These are phyloP conservation scores for Hemibagrus wyckioides DNA, from an alignment of 2,113 vertebrate genomes.

Conservation along the genomic window DNA sequence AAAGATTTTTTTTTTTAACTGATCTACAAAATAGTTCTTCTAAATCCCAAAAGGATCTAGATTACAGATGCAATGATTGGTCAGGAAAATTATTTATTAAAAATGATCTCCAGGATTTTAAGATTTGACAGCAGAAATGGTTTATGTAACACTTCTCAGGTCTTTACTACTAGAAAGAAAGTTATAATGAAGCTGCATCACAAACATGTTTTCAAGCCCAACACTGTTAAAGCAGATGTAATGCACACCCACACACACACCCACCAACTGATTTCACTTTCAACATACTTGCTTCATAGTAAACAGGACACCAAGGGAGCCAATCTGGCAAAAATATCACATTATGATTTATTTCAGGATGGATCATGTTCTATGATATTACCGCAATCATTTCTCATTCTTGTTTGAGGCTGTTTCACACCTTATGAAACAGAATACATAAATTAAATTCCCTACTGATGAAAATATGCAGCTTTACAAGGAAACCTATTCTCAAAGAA, in stretches of 20 bases:
- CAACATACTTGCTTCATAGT: not conserved
- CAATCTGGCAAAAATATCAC: not conserved
- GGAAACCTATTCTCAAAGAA: not conserved
- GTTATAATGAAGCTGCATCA: not conserved
- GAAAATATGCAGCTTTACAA: not conserved
- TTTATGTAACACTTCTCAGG: not conserved
- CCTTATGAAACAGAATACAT: not conserved
- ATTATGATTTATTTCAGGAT: not conserved
- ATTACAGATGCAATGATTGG: not conserved
- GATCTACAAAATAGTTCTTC: not conserved
- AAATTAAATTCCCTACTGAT: not conserved
- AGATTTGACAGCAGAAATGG: not conserved
- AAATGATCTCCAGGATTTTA: not conserved
- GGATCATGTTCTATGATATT: not conserved
- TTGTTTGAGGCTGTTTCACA: not conserved
- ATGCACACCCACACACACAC: not conserved
- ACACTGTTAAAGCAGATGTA: not conserved
- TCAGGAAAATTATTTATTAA: not conserved
- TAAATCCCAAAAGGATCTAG: not conserved
- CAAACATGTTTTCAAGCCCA: not conserved
- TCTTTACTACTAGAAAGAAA: not conserved
- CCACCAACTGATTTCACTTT: not conserved
- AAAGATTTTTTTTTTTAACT: not conserved
- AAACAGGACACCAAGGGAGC: not conserved
- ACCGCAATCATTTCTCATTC: not conserved